Evolutionary conservation across 1,140 invertebrate species (phyloP).

Genomic region (Subanguina moxae): DNA sequence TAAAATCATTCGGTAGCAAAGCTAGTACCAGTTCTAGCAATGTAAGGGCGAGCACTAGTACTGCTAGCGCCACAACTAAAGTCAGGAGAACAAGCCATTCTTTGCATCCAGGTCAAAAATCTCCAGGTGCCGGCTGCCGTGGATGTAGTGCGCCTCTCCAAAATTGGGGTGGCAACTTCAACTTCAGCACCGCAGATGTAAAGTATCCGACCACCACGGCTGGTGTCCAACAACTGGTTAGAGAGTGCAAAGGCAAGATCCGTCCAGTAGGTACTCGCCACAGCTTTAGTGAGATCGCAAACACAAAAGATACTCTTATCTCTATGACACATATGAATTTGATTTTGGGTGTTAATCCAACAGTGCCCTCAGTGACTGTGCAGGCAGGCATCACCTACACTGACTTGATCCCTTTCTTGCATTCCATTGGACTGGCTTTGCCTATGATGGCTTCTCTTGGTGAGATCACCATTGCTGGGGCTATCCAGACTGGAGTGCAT

Average conservation of each 20-base stretch:
- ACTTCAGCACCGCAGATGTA: slow-evolving; percentile 7
- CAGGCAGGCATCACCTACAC: slow-evolving; percentile 11
- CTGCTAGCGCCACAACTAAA: too few species aligned
- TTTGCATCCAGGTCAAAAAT: too few species aligned
- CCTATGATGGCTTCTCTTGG: slow-evolving; percentile 13
- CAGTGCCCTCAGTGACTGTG: slow-evolving; percentile 4
- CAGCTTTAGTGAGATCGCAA: slow-evolving; percentile 10
- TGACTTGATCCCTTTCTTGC: slow-evolving; percentile 6
- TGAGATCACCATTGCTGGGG: slow-evolving; percentile 16
- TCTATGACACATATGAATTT: background rate
- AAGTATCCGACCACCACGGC: background rate
- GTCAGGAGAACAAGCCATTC: too few species aligned
- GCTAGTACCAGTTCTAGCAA: too few species aligned
- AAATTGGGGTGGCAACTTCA: slow-evolving; percentile 15
- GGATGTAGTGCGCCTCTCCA: background rate
- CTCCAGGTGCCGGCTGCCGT: too few species aligned
- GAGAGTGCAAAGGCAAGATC: background rate
- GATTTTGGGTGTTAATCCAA: background rate
- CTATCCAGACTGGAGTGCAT: slow-evolving; percentile 11
- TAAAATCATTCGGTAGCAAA: too few species aligned
- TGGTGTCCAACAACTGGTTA: slow-evolving; percentile 7
- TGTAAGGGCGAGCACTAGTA: too few species aligned
- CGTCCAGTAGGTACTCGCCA: slow-evolving; percentile 7
- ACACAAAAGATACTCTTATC: background rate
- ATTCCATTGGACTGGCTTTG: background rate